Evolutionary conservation across 2,797 vertebrate species (phyloP).

Genomic region (Phataginus tetradactyla): DNA sequence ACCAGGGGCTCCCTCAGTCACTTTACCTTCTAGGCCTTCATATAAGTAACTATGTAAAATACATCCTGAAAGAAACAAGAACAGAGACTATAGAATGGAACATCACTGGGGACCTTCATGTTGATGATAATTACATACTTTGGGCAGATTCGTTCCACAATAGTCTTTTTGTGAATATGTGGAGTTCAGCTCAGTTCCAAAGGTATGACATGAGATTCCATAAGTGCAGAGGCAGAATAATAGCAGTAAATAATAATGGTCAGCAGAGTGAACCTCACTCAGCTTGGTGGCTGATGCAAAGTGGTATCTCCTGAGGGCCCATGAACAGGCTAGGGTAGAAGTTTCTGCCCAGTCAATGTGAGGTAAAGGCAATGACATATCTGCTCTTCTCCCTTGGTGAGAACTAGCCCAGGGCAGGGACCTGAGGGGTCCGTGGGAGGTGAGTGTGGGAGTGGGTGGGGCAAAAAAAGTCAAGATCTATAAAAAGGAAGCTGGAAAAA

Average conservation of each 20-base stretch:
- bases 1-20: not conserved
- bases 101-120: not conserved
- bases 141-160: not conserved
- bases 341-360: not conserved
- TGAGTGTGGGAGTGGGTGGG: not conserved
- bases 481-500: not conserved
- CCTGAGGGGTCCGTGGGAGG: not conserved
- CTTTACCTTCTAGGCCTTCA: not conserved
- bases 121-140: not conserved
- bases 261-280: not conserved
- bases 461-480: not conserved
- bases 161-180: not conserved
- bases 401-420: not conserved
- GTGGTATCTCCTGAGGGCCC: not conserved
- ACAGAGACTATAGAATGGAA: not conserved
- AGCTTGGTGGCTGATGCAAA: not conserved
- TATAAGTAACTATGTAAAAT: not conserved
- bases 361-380: not conserved
- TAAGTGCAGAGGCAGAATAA: not conserved
- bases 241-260: not conserved
- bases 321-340: not conserved
- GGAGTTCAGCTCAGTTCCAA: not conserved
- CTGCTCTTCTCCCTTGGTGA: not conserved
- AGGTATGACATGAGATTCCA: not conserved
- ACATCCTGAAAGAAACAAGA: not conserved